Conservation (phyloP, 2,888 invertebrate species). For the Lithophane leautieri region DNA sequence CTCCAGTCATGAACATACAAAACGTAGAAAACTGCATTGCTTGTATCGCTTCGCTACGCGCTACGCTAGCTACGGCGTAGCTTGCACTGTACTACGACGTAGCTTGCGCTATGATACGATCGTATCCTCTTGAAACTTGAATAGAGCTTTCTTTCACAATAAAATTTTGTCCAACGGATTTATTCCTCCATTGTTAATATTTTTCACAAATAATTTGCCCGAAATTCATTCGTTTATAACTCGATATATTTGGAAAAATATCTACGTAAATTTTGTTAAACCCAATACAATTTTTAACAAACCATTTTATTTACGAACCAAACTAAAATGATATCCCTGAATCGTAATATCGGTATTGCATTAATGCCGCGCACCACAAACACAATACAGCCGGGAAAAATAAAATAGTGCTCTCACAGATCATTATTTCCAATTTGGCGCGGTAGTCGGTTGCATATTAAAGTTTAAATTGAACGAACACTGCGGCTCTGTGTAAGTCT, state of each 20-base stretch:
- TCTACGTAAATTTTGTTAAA: not conserved
- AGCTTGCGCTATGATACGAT: not conserved
- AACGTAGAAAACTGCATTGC: not conserved
- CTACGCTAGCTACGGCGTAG: conserved; percentile 7
- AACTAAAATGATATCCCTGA: conserved; percentile 37
- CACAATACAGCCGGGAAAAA: conserved; percentile 61
- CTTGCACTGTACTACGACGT: not conserved
- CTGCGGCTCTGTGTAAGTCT: conserved; percentile 87
- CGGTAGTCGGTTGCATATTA: conserved; percentile 86
- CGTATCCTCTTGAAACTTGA: conserved; percentile 1
- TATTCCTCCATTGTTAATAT: not conserved
- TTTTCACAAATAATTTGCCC: not conserved
- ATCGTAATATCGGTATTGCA: conserved; percentile 57
- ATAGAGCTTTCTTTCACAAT: conserved; percentile 9
- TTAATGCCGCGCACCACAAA: conserved; percentile 47
- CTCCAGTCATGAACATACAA: not conserved
- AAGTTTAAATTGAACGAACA: conserved; percentile 89
- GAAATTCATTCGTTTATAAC: not conserved
- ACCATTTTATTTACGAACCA: conserved; percentile 9
- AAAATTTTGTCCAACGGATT: not conserved
- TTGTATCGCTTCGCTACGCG: not conserved
- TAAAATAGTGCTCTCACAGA: conserved; percentile 72
- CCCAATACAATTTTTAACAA: not conserved
- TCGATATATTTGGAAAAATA: not conserved
- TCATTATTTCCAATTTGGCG: conserved; percentile 88